These are phyloP conservation scores for Augochlora pura DNA, from an alignment of 1,140 invertebrate genomes.

Conservation along the genomic window DNA sequence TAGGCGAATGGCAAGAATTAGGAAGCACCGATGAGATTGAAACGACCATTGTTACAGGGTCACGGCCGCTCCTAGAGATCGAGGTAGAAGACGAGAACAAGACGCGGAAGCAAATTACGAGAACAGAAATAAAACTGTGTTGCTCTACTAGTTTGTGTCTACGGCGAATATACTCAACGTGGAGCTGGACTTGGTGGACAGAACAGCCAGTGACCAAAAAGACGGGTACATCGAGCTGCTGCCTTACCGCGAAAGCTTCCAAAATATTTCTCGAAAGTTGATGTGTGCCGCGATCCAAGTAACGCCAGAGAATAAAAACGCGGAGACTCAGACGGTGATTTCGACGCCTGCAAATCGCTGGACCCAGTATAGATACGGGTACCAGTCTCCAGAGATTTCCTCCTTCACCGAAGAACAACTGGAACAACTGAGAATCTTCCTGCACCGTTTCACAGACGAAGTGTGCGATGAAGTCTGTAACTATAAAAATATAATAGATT, in stretches of 20 bases:
- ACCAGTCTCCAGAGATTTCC: conserved; percentile 67
- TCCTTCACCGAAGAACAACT: conserved; percentile 79
- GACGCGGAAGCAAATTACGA: too few relatives aligned
- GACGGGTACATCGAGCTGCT: conserved; percentile 85
- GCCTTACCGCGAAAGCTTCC: conserved; percentile 81
- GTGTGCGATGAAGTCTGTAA: conserved; percentile 74
- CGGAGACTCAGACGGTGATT: conserved; percentile 84
- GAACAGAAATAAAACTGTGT: neutral
- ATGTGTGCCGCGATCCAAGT: conserved; percentile 57
- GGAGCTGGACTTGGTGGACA: conserved; percentile 57
- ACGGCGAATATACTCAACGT: conserved; percentile 59
- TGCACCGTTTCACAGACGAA: conserved; percentile 62
- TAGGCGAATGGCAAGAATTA: conserved; percentile 82
- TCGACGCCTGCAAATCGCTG: conserved; percentile 84
- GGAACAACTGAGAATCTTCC: conserved; percentile 68
- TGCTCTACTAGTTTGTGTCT: conserved; percentile 21
- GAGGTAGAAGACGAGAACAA: conserved; percentile 76
- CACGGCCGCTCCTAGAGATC: conserved; percentile 82
- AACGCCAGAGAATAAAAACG: conserved; percentile 78
- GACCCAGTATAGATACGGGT: conserved; percentile 82
- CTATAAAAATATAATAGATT: too few relatives aligned
- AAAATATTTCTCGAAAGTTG: conserved; percentile 78
- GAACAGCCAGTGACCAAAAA: conserved; percentile 81
- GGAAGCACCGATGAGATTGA: conserved; percentile 85
- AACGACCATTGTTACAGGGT: conserved; percentile 78